phyloP scores from a whole-genome alignment of 2,113 vertebrate genomes.

The Anser brachyrhynchus region DNA sequence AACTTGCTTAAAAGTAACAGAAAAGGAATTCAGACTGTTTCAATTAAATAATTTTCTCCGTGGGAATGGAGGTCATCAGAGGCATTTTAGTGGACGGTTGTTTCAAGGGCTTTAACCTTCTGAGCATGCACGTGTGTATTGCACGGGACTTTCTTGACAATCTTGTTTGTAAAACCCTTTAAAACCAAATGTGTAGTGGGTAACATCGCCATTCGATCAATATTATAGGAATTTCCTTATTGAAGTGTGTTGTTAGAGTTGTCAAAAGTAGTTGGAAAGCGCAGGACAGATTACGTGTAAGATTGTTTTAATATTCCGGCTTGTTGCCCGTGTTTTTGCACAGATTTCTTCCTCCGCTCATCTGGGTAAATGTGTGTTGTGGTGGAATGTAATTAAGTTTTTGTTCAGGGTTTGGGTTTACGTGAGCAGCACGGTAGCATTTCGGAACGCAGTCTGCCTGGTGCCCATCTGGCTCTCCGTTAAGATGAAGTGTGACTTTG shows the following conservation, averaged over 20 bases:
- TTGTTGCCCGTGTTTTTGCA: not conserved
- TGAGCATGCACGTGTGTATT: accelerated
- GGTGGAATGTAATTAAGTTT: not conserved
- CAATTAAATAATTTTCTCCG: not conserved
- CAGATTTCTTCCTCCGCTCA: not conserved
- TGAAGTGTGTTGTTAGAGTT: not conserved
- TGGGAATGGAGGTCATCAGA: not conserved
- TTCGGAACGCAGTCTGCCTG: not conserved
- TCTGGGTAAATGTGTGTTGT: not conserved
- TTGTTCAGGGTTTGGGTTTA: not conserved
- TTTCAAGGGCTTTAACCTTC: not conserved
- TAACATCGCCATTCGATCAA: not conserved
- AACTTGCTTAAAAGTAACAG: not conserved
- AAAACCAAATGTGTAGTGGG: not conserved
- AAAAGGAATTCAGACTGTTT: not conserved
- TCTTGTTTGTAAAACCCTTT: not conserved
- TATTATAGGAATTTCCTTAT: not conserved
- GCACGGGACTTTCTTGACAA: not conserved
- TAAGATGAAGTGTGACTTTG: not conserved
- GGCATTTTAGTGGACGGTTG: not conserved
- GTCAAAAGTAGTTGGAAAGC: not conserved
- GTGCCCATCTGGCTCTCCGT: not conserved
- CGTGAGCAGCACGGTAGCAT: not conserved
- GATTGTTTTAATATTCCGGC: not conserved
- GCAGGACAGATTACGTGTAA: not conserved